Evolutionary conservation across 2,888 invertebrate species (phyloP).

Genomic region (Ornithoptera priamus): DNA sequence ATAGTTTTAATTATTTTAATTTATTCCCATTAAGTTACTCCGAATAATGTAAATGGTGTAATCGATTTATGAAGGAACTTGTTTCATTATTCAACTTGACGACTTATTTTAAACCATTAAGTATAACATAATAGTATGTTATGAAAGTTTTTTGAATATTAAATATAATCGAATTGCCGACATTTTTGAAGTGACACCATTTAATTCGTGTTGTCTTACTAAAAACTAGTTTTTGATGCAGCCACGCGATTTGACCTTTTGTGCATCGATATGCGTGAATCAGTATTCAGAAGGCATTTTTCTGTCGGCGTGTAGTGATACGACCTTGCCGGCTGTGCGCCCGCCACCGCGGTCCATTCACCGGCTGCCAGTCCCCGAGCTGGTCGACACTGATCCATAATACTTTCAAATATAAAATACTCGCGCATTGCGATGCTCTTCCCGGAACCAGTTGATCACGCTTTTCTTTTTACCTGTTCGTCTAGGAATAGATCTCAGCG

Average conservation of each 20-base stretch:
- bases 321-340: conserved; percentile 18
- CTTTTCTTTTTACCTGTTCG: conserved; percentile 14
- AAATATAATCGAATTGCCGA: no score
- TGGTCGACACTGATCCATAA: conserved; percentile 3
- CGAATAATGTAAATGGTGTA: conserved; percentile 1
- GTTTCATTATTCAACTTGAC: background rate
- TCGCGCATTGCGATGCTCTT: conserved; percentile 6
- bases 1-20: conserved; percentile 7
- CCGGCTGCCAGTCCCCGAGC: background rate
- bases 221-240: background rate
- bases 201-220: background rate
- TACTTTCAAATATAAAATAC: conserved; percentile 14
- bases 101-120: no score
- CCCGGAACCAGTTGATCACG: conserved; percentile 11
- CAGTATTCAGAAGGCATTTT: conserved; percentile 19
- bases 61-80: background rate
- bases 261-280: conserved; percentile 17
- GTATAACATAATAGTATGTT: no score
- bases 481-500: conserved; percentile 1
- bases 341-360: background rate
- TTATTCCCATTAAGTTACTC: conserved; percentile 7
- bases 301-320: conserved; percentile 14
- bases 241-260: conserved; percentile 22
- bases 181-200: no score
- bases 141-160: no score